Conservation (phyloP, 2,888 invertebrate species). For the Stramonita haemastoma region DNA sequence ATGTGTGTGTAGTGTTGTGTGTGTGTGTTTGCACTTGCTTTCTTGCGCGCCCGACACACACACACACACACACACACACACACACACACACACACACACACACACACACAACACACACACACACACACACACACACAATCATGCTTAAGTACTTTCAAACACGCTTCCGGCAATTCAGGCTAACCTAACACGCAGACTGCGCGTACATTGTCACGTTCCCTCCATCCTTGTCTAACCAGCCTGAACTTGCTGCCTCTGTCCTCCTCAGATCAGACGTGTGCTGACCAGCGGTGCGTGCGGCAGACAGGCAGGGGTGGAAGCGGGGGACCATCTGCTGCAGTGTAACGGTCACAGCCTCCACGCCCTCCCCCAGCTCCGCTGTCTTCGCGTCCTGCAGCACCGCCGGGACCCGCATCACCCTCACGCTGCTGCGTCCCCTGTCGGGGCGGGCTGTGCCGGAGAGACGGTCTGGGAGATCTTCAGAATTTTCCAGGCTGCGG, state of each 20-base stretch:
- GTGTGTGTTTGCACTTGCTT: no score
- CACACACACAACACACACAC: neutral
- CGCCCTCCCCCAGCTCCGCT: constrained; percentile 91
- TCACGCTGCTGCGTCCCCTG: constrained; percentile 82
- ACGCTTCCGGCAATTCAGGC: neutral
- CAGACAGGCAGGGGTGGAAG: constrained; percentile 84
- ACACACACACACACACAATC: neutral
- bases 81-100: constrained; percentile 6
- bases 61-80: neutral
- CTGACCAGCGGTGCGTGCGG: constrained; percentile 69
- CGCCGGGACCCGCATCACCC: constrained; percentile 87
- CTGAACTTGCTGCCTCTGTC: neutral
- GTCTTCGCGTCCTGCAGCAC: constrained; percentile 90
- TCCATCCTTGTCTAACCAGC: neutral
- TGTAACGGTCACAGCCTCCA: constrained; percentile 88
- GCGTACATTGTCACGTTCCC: neutral
- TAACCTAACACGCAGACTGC: neutral
- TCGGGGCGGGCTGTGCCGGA: neutral
- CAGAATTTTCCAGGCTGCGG: neutral
- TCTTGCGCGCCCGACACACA: neutral
- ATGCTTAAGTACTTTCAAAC: neutral
- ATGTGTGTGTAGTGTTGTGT: no score
- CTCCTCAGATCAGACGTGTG: constrained; percentile 67
- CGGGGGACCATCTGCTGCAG: constrained; percentile 93
- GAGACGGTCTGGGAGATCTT: neutral